Percentiles rank a stretch among this genome's conserved stretches.
phyloP scores from a whole-genome alignment of 1,140 invertebrate species.

The Doryteuthis pealeii region DNA sequence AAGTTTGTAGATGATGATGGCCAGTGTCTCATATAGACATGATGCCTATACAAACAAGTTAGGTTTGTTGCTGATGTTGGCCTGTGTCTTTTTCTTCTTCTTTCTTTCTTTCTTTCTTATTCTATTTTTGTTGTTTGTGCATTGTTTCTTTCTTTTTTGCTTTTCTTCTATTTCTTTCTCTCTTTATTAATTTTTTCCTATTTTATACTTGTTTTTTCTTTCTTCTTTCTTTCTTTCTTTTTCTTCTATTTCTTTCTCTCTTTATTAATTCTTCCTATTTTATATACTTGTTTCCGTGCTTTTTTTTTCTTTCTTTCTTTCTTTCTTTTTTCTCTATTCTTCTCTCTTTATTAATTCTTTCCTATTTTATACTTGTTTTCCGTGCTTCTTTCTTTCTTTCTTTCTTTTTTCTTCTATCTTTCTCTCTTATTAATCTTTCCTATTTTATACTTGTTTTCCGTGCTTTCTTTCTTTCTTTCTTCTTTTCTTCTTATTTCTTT shows the following conservation, averaged over 20 bases:
- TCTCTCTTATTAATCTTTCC: no score
- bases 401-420: no score
- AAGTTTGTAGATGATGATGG: no score
- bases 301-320: neutral
- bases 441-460: no score
- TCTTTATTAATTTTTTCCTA: neutral
- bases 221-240: neutral
- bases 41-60: no score
- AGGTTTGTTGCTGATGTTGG: no score
- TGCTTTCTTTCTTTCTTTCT: no score
- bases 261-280: neutral
- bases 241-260: neutral
- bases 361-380: conserved; percentile 9
- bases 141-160: conserved; percentile 3
- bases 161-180: conserved; percentile 8
- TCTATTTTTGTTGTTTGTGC: neutral
- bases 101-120: conserved; percentile 10
- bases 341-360: conserved; percentile 13
- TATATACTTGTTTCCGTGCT: neutral
- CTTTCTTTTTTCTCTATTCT: conserved; percentile 10
- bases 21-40: no score
- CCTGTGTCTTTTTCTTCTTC: no score
- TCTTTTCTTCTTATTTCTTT: no score
- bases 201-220: neutral
- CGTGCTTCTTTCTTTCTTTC: neutral